Evolutionary conservation across 2,113 vertebrate species (phyloP).

Genomic region (Ariopsis seemanni): DNA sequence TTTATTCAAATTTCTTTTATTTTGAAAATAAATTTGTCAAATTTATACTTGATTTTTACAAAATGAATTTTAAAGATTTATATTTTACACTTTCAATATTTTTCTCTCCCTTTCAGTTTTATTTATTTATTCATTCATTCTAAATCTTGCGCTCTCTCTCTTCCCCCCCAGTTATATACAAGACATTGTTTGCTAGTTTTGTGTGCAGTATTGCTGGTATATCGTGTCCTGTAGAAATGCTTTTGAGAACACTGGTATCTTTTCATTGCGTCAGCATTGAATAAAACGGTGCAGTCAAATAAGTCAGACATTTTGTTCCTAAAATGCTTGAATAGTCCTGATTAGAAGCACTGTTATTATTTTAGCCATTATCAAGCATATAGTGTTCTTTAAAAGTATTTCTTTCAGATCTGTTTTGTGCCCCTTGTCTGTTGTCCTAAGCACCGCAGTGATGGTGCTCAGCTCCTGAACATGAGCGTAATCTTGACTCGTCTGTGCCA

Average conservation of each 20-base stretch:
- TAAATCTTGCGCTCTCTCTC: too few relatives aligned
- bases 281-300: too few relatives aligned
- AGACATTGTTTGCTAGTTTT: too few relatives aligned
- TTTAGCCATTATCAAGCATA: background rate
- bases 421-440: background rate
- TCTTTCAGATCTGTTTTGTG: background rate
- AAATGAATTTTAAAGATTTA: too few relatives aligned
- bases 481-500: background rate
- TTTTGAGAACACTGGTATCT: background rate
- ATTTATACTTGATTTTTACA: too few relatives aligned
- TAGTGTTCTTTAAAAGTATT: background rate
- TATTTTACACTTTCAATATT: too few relatives aligned
- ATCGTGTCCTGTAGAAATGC: background rate
- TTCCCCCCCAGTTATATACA: too few relatives aligned
- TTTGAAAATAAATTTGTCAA: too few relatives aligned
- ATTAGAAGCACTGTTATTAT: background rate
- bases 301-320: background rate
- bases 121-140: too few relatives aligned
- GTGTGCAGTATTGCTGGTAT: background rate
- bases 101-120: too few relatives aligned
- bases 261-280: background rate
- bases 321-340: background rate
- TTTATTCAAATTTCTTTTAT: too few relatives aligned
- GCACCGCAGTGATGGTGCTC: background rate
- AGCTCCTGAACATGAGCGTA: background rate